Conservation (phyloP, 2,113 vertebrate genomes). For the Onychostruthus taczanowskii region DNA sequence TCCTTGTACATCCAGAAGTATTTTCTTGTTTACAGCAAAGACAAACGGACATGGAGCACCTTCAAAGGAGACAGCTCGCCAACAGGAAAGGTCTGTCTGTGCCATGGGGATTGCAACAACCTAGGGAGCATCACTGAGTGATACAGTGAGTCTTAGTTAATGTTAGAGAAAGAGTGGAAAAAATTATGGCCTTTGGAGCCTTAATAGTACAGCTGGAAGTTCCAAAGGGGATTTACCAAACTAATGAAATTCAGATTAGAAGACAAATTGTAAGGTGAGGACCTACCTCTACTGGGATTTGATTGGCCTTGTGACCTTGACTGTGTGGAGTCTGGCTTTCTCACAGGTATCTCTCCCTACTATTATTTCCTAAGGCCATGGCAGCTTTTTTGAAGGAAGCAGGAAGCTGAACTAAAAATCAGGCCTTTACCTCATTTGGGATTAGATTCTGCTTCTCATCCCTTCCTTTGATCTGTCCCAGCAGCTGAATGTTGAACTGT, state of each 20-base stretch:
- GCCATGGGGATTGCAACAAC: neutral
- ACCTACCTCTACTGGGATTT: neutral
- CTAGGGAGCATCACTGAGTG: neutral
- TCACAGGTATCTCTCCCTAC: neutral
- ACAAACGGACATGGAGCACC: slow-evolving; percentile 81
- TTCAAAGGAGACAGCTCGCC: slow-evolving; percentile 84
- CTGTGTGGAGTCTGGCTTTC: neutral
- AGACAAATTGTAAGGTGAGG: neutral
- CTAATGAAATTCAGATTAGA: neutral
- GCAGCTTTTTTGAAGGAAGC: neutral
- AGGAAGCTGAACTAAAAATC: neutral
- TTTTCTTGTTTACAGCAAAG: slow-evolving; percentile 84
- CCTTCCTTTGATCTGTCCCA: neutral
- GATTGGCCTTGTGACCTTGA: neutral
- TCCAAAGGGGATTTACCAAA: neutral
- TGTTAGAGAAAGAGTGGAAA: neutral
- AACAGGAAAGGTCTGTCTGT: slow-evolving; percentile 70
- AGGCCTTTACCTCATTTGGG: neutral
- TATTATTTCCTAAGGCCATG: neutral
- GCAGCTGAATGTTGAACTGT: neutral
- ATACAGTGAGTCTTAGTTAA: neutral
- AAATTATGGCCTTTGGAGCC: neutral
- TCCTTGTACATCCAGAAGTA: slow-evolving; percentile 79
- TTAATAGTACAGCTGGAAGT: neutral
- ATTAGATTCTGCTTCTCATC: neutral